Conservation (phyloP, 2,888 invertebrate species). For the Lasioglossum lativentre region DNA sequence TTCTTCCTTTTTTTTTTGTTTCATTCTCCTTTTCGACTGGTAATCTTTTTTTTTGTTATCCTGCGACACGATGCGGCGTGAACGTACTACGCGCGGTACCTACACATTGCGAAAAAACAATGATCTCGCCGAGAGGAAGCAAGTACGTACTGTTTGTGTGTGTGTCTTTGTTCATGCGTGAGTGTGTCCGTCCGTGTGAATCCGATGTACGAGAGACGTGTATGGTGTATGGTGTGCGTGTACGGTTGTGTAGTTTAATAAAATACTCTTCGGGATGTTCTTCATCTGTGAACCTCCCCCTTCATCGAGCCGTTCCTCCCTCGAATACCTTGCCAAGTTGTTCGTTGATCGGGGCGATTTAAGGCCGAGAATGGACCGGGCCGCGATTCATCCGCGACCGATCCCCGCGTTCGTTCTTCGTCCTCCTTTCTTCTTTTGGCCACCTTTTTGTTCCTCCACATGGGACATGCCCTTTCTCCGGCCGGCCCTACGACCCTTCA, state of each 20-base stretch:
- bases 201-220: not conserved
- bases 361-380: constrained; percentile 24
- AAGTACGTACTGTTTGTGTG: constrained; percentile 38
- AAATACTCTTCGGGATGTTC: constrained; percentile 62
- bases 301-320: constrained; percentile 4
- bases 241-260: constrained; percentile 52
- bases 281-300: constrained; percentile 18
- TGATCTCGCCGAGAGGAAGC: constrained; percentile 65
- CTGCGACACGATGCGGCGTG: constrained; percentile 46
- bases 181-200: not conserved
- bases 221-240: not conserved
- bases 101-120: constrained; percentile 41
- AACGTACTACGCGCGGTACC: constrained; percentile 50
- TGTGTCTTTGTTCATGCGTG: too few relatives aligned
- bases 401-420: not conserved
- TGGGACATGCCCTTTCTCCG: not conserved
- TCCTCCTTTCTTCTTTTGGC: not conserved
- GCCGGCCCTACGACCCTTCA: not conserved
- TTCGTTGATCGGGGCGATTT: constrained; percentile 62
- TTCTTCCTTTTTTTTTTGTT: not conserved
- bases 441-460: not conserved
- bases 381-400: constrained; percentile 19
- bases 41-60: constrained; percentile 1
- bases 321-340: constrained; percentile 24
- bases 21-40: not conserved